Evolutionary conservation across 2,797 vertebrate genomes (phyloP), one percentile per base, ranked within the genome.

Genomic region (Notolabrus celidotus): DNA sequence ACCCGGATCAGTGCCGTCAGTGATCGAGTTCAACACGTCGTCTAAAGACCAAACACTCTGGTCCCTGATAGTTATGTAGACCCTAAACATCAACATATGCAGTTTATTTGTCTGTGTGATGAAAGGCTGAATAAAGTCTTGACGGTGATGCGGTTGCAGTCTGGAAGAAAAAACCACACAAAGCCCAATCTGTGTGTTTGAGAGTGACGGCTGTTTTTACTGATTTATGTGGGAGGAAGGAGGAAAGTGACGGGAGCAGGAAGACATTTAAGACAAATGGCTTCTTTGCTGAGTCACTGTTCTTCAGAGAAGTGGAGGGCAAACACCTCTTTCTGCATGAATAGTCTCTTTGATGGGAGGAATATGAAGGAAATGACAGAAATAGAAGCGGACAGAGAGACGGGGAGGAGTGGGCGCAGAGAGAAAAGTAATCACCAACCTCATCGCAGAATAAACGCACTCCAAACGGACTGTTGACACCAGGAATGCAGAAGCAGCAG

Each of bases 201-300:
- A 29, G 27, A 4, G 19, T 25, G 27, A 4, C 3, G 10, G 31
- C 22, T 50, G 58, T 15, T 38, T 17, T 23, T 6, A 11, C 42
- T 61, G 33, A 10, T 23, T 27, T 15, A 5, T 39, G 45, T 61
- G 33, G 45, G 59, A 61, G 45, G 59, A 19, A 38, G 67, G 51
- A 45, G 20, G 38, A 19, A n/a, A 49, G n/a, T 16, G 23, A 62
- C 17, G 11, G 12, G 41, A 54, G 34, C 9, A n/a, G 17, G 7
- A 46, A 51, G 60, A 63, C 25, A 17, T 49, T 31, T 33, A 31
- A 49, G 38, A 52, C 22, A 36, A 59, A 68, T 36, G n/a, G n/a
- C 41, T 39, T 41, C 34, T n/a, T 38, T 57, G 20, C 43, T 57
- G 53, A 67, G 64, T 67, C 53, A 31, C 14, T 16, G 17, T 19